A percentile compares a stretch with the other conserved stretches of the same genome.
These are phyloP conservation scores for Mantis religiosa DNA, from an alignment of 2,888 invertebrate genomes.

Conservation along the genomic window DNA sequence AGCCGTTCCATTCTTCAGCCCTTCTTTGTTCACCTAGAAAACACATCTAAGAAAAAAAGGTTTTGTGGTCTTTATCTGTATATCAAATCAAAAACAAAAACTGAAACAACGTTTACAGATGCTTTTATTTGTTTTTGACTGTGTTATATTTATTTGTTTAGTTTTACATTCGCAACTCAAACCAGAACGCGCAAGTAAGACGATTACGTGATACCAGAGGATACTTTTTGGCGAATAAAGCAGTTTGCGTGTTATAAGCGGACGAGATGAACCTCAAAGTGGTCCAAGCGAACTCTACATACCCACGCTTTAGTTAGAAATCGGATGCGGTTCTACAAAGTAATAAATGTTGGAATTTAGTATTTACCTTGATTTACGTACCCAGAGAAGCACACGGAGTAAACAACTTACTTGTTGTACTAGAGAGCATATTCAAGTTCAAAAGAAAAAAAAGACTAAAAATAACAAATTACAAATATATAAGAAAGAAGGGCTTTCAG, in stretches of 20 bases:
- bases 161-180: not conserved
- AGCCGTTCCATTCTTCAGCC: conserved; percentile 20
- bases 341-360: too few species aligned
- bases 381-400: too few species aligned
- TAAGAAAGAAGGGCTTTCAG: too few species aligned
- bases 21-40: not conserved
- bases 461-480: too few species aligned
- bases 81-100: not conserved
- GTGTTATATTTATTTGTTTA: not conserved
- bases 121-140: not conserved
- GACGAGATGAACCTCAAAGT: not conserved
- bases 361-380: too few species aligned
- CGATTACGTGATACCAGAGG: not conserved
- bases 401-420: too few species aligned
- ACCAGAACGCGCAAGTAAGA: not conserved
- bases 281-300: not conserved
- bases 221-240: not conserved
- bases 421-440: too few species aligned
- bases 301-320: too few species aligned
- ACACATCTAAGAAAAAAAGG: conserved; percentile 16
- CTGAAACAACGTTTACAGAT: not conserved
- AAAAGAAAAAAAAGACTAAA: too few species aligned
- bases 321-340: too few species aligned
- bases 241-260: not conserved
- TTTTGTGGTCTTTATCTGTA: not conserved